phyloP scores from a whole-genome alignment of 2,888 invertebrate species.

The Diarsia rubi region DNA sequence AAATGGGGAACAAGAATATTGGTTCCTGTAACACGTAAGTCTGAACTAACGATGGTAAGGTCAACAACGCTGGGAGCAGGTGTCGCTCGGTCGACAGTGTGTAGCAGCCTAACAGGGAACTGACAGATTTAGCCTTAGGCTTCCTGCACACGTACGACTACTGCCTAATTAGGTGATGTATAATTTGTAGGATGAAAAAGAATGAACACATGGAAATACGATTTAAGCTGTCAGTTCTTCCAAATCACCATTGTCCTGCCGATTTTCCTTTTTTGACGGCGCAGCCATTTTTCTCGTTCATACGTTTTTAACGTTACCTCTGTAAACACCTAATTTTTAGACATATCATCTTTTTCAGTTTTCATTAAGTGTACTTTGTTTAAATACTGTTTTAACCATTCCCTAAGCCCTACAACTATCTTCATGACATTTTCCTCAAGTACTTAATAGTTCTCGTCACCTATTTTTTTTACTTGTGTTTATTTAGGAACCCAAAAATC shows the following conservation, averaged over 20 bases:
- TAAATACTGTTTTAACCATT: neutral
- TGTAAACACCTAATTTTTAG: neutral
- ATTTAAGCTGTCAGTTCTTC: neutral
- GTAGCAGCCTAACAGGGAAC: conserved; percentile 25
- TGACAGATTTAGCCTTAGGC: conserved; percentile 40
- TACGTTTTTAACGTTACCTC: neutral
- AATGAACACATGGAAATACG: neutral
- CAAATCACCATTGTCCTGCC: neutral
- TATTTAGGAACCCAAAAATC: neutral
- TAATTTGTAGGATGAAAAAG: neutral
- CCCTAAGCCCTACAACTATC: neutral
- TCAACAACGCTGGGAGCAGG: conserved; percentile 48
- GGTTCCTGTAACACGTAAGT: conserved; percentile 35
- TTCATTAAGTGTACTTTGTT: neutral
- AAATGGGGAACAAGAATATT: neutral
- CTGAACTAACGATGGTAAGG: conserved; percentile 44
- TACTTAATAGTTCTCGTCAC: neutral
- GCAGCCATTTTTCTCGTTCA: neutral
- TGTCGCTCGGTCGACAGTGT: conserved; percentile 42
- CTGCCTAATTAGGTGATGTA: neutral
- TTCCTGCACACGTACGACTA: conserved; percentile 15
- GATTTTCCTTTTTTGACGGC: too few species aligned
- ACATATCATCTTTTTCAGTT: neutral
- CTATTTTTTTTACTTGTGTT: neutral
- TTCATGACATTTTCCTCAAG: neutral